Evolutionary conservation across 2,113 vertebrate species (phyloP), one percentile per base, ranked within the genome.

Genomic region (Chaetura pelagica): DNA sequence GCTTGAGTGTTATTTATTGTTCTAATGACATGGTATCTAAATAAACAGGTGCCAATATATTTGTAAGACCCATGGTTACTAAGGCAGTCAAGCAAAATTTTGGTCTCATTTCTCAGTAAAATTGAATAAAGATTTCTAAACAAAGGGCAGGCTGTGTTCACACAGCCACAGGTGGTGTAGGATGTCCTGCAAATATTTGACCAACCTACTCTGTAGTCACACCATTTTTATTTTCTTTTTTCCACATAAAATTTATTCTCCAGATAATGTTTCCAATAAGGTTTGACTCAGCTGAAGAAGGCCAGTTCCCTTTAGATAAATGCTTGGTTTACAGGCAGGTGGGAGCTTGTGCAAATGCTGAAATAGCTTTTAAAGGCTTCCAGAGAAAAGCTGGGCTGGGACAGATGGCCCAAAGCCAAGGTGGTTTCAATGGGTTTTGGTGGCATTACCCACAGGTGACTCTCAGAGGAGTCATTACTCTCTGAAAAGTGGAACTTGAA

Each of bases 291-390:
- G 35, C 51, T 57, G 2, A 9, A 42, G 54, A 8, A n/a, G 49
- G 32, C 15, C 29, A 8, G 10, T 3, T 30, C 5, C 29, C 1
- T 61, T 71, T 8, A 22, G 61, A 1, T 48, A 35, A 35, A 30
- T 21, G 10, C 35, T 46, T 6, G 17, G 10, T 35, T 85, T 58
- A 7, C 7, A n/a, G 0, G 21, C 14, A 2, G 6, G 0, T 0
- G 23, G 17, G 21, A 71, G 29, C 38, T 15, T 51, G 23, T 3
- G 19, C 3, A 66, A 77, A 66, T 7, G 42, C 38, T 71, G 59
- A 12, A 58, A 35, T 11, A 3, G 8, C 21, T 62, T 62, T 26
- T 42, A 2, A 14, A 38, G 27, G 3, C 22, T 94, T 89, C 84
- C 35, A 24, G 69, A 23, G 82, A 96, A 96, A 75, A 87, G 81